Percentiles rank a stretch among this genome's conserved stretches.
These are phyloP conservation scores for Philonicus albiceps DNA, from an alignment of 2,888 invertebrate genomes.

Conservation along the genomic window DNA sequence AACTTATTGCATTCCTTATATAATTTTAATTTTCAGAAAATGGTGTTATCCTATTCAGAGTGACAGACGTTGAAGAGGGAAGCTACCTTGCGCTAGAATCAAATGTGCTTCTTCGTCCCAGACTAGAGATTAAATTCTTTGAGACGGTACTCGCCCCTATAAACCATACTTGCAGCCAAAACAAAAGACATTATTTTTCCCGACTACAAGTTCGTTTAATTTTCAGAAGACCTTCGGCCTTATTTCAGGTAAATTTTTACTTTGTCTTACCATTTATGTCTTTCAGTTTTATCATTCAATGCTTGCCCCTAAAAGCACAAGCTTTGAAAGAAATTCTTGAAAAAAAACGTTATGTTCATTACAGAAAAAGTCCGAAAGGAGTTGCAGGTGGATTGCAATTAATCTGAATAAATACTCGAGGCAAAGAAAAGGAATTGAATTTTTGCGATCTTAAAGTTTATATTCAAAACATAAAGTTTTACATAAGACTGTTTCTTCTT, in stretches of 20 bases:
- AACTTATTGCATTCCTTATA: background rate
- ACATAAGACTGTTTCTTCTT: background rate
- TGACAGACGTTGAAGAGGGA: background rate
- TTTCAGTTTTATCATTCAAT: background rate
- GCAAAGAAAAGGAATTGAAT: background rate
- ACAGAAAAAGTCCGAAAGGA: background rate
- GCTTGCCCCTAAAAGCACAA: background rate
- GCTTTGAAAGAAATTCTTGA: background rate
- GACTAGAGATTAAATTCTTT: constrained; percentile 2
- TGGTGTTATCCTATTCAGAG: background rate
- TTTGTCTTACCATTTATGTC: background rate
- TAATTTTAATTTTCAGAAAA: background rate
- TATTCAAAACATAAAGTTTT: background rate
- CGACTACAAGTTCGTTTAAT: background rate
- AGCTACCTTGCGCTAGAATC: constrained; percentile 15
- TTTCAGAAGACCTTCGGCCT: background rate
- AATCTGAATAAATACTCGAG: background rate
- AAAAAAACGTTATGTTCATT: background rate
- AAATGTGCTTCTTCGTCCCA: constrained; percentile 1
- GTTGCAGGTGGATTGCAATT: background rate
- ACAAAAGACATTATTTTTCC: background rate
- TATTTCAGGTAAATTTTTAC: constrained; percentile 23
- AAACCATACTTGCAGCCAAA: background rate
- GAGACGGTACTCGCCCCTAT: background rate
- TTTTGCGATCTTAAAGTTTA: background rate